Conservation (phyloP, 2,888 invertebrate species). For the Limnephilus lunatus region DNA sequence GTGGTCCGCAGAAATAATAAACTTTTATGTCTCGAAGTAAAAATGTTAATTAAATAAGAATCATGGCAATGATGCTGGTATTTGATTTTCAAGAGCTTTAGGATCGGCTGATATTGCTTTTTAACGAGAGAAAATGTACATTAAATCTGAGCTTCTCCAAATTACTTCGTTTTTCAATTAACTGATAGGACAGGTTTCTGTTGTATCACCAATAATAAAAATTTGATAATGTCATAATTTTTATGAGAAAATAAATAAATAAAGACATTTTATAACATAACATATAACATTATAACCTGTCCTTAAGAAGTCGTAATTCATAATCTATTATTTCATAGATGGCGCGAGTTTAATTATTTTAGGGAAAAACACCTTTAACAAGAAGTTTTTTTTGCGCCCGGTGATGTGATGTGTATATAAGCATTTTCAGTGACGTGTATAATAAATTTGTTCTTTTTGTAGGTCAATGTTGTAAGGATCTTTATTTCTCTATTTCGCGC, state of each 20-base stretch:
- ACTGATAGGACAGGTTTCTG: neutral
- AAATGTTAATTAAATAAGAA: neutral
- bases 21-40: neutral
- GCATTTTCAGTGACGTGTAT: too few species aligned
- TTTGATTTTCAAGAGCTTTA: neutral
- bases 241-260: neutral
- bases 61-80: neutral
- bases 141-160: neutral
- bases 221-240: neutral
- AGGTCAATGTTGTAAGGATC: neutral
- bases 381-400: too few species aligned
- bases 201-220: neutral
- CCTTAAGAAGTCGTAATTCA: too few species aligned
- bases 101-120: neutral
- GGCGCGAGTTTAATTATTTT: too few species aligned
- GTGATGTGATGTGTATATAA: too few species aligned
- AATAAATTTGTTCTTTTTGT: neutral
- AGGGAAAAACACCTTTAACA: too few species aligned
- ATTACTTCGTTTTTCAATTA: neutral
- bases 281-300: too few species aligned
- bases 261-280: too few species aligned
- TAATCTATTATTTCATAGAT: too few species aligned
- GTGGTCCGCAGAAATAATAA: neutral
- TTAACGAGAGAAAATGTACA: neutral
- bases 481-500: neutral